Conservation (phyloP, 1,140 invertebrate genomes). For the Calephelis nemesis region DNA sequence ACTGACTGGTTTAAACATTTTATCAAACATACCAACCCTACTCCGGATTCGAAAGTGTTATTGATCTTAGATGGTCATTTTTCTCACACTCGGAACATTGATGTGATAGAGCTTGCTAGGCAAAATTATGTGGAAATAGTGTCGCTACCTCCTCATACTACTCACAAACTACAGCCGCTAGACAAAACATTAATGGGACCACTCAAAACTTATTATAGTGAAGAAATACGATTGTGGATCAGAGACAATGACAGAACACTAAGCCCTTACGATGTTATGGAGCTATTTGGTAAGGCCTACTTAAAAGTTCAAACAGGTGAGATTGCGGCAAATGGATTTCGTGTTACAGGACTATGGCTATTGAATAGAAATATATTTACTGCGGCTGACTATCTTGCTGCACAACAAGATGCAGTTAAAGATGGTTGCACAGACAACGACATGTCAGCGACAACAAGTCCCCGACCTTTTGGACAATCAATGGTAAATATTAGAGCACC, state of each 20-base stretch:
- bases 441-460: constrained; percentile 18
- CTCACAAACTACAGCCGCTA: constrained; percentile 74
- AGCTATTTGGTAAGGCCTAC: constrained; percentile 29
- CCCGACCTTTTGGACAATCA: constrained; percentile 20
- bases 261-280: constrained; percentile 31
- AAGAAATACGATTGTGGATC: constrained; percentile 51
- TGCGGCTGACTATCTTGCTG: constrained; percentile 34
- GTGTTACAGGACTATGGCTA: constrained; percentile 36
- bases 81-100: constrained; percentile 41
- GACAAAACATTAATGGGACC: constrained; percentile 67
- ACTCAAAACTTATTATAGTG: constrained; percentile 65
- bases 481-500: constrained; percentile 23
- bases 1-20: constrained; percentile 64
- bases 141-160: constrained; percentile 68
- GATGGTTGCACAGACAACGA: constrained; percentile 27
- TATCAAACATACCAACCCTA: constrained; percentile 41
- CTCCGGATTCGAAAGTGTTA: constrained; percentile 34
- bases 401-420: constrained; percentile 40
- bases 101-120: constrained; percentile 47
- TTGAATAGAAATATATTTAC: constrained; percentile 41
- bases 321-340: constrained; percentile 34
- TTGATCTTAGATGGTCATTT: constrained; percentile 44
- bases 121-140: constrained; percentile 56
- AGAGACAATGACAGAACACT: constrained; percentile 46
- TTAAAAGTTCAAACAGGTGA: constrained; percentile 33